phyloP scores from a whole-genome alignment of 2,888 invertebrate species.

The Scelioninae gen. 2 region DNA sequence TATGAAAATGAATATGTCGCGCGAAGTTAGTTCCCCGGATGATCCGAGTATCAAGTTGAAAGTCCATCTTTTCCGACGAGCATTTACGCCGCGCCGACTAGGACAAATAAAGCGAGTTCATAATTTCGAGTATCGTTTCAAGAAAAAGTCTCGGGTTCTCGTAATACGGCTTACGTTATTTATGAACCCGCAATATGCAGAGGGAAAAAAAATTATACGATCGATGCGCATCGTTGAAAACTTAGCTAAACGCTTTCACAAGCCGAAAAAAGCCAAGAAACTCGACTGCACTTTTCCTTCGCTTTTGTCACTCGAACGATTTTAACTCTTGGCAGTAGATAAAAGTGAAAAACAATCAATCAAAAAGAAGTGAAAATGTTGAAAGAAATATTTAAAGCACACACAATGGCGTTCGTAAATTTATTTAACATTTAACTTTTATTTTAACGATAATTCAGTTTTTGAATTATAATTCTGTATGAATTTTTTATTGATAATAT shows the following conservation, averaged over 20 bases:
- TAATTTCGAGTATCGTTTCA: constrained; percentile 38
- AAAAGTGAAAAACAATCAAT: background rate
- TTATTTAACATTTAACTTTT: no score
- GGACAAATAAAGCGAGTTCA: constrained; percentile 30
- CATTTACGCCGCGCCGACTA: constrained; percentile 15
- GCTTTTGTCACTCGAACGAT: constrained; percentile 17
- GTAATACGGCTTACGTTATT: constrained; percentile 42
- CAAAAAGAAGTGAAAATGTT: no score
- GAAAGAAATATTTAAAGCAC: no score
- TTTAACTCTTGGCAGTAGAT: constrained; percentile 11
- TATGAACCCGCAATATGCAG: constrained; percentile 43
- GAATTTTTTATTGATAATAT: no score
- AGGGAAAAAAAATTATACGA: constrained; percentile 40
- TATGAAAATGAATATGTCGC: no score
- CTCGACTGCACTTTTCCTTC: constrained; percentile 26
- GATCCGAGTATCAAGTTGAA: constrained; percentile 6
- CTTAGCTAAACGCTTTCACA: constrained; percentile 40
- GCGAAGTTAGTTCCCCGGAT: background rate
- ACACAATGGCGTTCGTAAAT: no score
- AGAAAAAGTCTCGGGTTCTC: constrained; percentile 32
- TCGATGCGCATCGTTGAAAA: constrained; percentile 36
- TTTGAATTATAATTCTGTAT: no score
- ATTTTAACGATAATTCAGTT: no score
- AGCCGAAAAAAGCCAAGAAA: constrained; percentile 39
- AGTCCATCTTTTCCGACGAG: background rate